Evolutionary conservation across 2,797 vertebrate species (phyloP).

Genomic region (Limosa lapponica): DNA sequence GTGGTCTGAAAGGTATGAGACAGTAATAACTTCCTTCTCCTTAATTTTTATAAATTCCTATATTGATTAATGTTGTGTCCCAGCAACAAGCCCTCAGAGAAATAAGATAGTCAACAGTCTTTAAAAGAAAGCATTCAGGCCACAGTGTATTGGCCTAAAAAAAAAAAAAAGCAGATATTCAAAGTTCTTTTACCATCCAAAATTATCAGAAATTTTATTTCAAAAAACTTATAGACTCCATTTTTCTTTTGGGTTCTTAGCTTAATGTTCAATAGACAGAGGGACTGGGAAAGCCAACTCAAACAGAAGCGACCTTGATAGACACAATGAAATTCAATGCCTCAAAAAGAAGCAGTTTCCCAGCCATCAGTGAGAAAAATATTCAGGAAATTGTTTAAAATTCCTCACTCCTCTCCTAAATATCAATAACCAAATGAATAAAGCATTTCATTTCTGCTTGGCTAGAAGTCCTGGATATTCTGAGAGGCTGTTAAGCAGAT

Average conservation of each 20-base stretch:
- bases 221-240: neutral
- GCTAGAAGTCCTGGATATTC: neutral
- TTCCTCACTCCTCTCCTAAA: neutral
- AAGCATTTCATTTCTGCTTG: constrained; percentile 29
- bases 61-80: neutral
- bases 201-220: neutral
- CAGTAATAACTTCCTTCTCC: neutral
- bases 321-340: neutral
- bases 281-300: neutral
- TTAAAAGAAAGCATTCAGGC: neutral
- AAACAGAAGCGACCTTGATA: neutral
- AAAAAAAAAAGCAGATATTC: neutral
- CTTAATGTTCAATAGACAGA: neutral
- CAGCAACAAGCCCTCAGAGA: neutral
- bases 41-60: neutral
- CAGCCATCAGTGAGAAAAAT: neutral
- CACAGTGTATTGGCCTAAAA: neutral
- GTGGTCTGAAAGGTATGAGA: neutral
- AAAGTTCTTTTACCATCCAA: neutral
- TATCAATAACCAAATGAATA: constrained; percentile 34
- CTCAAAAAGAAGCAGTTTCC: neutral
- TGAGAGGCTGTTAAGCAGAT: neutral
- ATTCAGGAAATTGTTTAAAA: constrained; percentile 3
- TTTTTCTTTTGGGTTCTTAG: neutral
- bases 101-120: neutral